Evolutionary conservation across 2,113 vertebrate species (phyloP).

Genomic region (Lates calcarifer): DNA sequence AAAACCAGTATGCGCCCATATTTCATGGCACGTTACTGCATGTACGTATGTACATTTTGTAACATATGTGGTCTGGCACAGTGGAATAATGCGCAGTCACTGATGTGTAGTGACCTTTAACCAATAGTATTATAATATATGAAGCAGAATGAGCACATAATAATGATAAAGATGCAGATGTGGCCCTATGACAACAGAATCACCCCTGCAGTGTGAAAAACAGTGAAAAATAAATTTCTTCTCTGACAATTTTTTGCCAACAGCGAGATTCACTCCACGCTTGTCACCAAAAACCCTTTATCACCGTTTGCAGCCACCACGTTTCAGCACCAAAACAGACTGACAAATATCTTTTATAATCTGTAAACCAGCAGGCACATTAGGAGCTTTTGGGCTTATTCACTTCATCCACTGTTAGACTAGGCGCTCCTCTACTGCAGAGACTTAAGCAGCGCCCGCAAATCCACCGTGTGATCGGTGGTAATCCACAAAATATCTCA

Average conservation of each 20-base stretch:
- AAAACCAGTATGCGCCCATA: constrained; percentile 35
- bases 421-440: constrained; percentile 25
- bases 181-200: not conserved
- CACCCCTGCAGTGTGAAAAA: not conserved
- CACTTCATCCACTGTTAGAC: constrained; percentile 54
- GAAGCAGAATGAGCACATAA: not conserved
- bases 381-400: constrained; percentile 61
- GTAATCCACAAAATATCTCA: constrained; percentile 59
- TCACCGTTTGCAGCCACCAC: constrained; percentile 31
- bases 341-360: constrained; percentile 61
- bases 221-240: not conserved
- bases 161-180: constrained; percentile 16
- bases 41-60: not conserved
- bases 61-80: not conserved
- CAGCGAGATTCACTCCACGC: not conserved
- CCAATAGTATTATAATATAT: not conserved
- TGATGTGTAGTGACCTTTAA: constrained; percentile 9
- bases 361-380: constrained; percentile 60
- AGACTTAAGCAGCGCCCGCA: constrained; percentile 35
- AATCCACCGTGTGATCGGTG: constrained; percentile 65
- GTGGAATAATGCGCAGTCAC: not conserved
- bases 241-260: constrained; percentile 1
- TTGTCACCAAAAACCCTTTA: constrained; percentile 37
- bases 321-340: constrained; percentile 28
- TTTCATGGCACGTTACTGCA: constrained; percentile 52